Evolutionary conservation across 2,797 vertebrate genomes (phyloP).

Genomic region (Phoeniculus purpureus): DNA sequence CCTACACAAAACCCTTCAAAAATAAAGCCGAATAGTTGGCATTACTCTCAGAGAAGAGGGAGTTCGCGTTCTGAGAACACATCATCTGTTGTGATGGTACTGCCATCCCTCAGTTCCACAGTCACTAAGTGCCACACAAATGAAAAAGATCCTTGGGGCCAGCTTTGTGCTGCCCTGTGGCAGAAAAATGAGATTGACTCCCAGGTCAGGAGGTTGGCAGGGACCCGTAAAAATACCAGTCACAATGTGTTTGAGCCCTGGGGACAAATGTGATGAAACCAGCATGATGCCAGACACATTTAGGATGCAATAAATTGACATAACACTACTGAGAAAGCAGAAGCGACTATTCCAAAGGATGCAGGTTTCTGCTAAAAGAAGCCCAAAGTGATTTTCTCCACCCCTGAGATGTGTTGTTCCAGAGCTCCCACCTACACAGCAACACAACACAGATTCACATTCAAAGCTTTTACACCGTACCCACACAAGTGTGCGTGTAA

Average conservation of each 20-base stretch:
- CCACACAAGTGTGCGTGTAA: background rate
- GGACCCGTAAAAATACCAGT: background rate
- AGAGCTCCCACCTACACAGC: background rate
- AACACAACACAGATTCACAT: background rate
- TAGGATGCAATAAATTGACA: background rate
- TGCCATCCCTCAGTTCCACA: background rate
- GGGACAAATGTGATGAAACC: background rate
- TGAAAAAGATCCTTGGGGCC: background rate
- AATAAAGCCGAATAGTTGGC: background rate
- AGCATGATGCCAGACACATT: background rate
- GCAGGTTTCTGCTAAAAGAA: background rate
- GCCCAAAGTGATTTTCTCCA: background rate
- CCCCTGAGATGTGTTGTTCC: background rate
- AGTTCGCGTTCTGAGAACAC: background rate
- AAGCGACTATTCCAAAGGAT: background rate
- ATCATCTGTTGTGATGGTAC: background rate
- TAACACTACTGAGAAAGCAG: background rate
- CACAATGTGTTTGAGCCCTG: background rate
- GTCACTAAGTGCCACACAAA: background rate
- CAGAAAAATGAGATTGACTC: background rate
- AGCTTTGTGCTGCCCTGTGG: background rate
- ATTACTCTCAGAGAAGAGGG: background rate
- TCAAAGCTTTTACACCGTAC: constrained; percentile 10
- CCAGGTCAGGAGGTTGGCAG: background rate
- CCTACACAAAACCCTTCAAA: background rate